Evolutionary conservation across 2,888 invertebrate species (phyloP).

Genomic region (Pocota personata): DNA sequence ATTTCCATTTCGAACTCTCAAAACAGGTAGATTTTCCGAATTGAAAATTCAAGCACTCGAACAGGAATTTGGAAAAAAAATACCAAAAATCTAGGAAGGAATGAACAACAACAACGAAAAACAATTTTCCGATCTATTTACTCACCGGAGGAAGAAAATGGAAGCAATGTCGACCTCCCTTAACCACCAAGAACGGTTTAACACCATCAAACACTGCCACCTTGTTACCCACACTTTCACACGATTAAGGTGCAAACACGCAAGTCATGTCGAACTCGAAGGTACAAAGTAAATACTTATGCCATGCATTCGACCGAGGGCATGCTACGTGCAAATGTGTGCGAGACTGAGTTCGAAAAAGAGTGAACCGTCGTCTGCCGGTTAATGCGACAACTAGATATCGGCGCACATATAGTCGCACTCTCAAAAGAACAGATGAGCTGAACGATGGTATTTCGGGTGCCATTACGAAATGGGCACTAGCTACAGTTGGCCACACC

Average conservation of each 20-base stretch:
- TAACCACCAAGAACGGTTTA: slow-evolving; percentile 16
- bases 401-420: slow-evolving; percentile 70
- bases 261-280: slow-evolving; percentile 62
- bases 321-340: not conserved
- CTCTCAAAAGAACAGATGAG: slow-evolving; percentile 64
- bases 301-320: slow-evolving; percentile 26
- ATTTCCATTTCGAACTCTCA: slow-evolving; percentile 63
- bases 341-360: slow-evolving; percentile 56
- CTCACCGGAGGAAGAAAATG: slow-evolving; percentile 57
- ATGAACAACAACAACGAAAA: slow-evolving; percentile 28
- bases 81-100: not conserved
- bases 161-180: slow-evolving; percentile 53
- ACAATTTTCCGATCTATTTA: slow-evolving; percentile 66
- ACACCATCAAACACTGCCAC: slow-evolving; percentile 6
- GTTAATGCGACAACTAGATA: slow-evolving; percentile 67
- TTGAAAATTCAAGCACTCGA: slow-evolving; percentile 33
- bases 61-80: slow-evolving; percentile 21
- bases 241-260: slow-evolving; percentile 59
- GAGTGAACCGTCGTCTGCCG: slow-evolving; percentile 15
- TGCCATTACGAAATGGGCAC: slow-evolving; percentile 78
- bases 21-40: slow-evolving; percentile 55
- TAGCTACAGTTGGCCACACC: slow-evolving; percentile 79
- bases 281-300: slow-evolving; percentile 57
- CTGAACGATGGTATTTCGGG: slow-evolving; percentile 55
- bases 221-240: slow-evolving; percentile 36